Conservation (phyloP, 2,888 invertebrate genomes). For the Stenchaetothrips biformis region DNA sequence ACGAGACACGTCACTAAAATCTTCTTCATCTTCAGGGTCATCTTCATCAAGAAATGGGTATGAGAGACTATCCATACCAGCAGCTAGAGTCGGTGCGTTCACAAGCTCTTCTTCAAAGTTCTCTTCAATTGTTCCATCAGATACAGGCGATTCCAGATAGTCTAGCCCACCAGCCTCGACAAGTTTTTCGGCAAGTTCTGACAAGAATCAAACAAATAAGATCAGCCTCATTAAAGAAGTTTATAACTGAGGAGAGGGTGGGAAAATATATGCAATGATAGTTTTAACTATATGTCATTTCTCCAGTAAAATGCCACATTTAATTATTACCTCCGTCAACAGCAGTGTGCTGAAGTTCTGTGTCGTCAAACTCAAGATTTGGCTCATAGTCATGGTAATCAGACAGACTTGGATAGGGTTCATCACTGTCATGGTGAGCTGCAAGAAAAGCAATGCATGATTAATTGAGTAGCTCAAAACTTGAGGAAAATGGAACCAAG, state of each 20-base stretch:
- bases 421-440: conserved; percentile 56
- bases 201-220: conserved; percentile 31
- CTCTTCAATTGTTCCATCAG: conserved; percentile 84
- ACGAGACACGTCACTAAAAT: conserved; percentile 64
- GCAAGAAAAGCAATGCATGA: conserved; percentile 34
- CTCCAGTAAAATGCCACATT: conserved; percentile 2
- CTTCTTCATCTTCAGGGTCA: conserved; percentile 51
- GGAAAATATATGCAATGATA: no score
- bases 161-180: conserved; percentile 43
- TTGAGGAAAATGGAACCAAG: not conserved
- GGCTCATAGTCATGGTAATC: conserved; percentile 93
- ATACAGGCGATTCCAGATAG: conserved; percentile 63
- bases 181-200: conserved; percentile 14
- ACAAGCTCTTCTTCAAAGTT: conserved; percentile 86
- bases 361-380: conserved; percentile 93
- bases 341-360: conserved; percentile 70
- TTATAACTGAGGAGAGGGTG: not conserved
- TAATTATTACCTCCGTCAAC: conserved; percentile 60
- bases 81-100: conserved; percentile 53
- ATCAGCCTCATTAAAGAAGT: conserved; percentile 30
- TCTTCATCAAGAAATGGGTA: conserved; percentile 37
- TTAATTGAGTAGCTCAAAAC: not conserved
- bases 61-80: conserved; percentile 37
- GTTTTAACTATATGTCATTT: conserved; percentile 3
- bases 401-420: conserved; percentile 79